These are phyloP conservation scores for Papilio dardanus DNA, from an alignment of 1,140 invertebrate genomes.

Conservation along the genomic window DNA sequence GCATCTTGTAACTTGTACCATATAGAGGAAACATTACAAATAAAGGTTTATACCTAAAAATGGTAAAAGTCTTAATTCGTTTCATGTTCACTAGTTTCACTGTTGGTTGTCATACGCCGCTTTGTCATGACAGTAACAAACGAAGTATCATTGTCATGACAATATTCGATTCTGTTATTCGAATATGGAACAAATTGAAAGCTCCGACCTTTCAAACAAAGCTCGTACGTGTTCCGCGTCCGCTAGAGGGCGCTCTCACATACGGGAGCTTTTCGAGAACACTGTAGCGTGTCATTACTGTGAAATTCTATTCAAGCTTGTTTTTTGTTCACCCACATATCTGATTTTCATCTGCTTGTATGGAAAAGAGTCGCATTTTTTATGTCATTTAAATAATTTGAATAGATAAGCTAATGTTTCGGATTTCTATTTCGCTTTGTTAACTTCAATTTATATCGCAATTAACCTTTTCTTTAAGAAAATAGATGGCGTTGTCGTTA, in stretches of 20 bases:
- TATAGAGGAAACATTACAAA: too few species aligned
- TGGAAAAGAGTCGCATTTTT: not conserved
- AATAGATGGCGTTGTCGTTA: not conserved
- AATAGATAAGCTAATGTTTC: not conserved
- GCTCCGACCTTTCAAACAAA: slow-evolving; percentile 8
- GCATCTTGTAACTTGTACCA: not conserved
- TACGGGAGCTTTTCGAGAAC: slow-evolving; percentile 9
- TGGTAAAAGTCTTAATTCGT: too few species aligned
- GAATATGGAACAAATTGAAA: slow-evolving; percentile 21
- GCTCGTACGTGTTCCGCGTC: slow-evolving; percentile 9
- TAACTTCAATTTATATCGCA: not conserved
- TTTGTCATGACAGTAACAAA: not conserved
- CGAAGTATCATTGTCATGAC: not conserved
- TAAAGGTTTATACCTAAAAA: too few species aligned
- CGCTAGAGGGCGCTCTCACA: slow-evolving; percentile 5
- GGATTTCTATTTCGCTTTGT: not conserved
- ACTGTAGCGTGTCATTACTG: slow-evolving; percentile 14
- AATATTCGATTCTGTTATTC: not conserved
- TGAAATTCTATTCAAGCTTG: slow-evolving; percentile 3
- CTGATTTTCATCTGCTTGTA: not conserved
- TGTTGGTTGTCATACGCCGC: not conserved
- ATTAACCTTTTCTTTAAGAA: not conserved
- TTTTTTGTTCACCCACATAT: not conserved
- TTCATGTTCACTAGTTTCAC: too few species aligned
- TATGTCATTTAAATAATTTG: not conserved